A percentile compares a stretch with the other conserved stretches of the same genome.
Evolutionary conservation across 2,888 invertebrate genomes (phyloP).

Genomic region (Napeogenes inachia): DNA sequence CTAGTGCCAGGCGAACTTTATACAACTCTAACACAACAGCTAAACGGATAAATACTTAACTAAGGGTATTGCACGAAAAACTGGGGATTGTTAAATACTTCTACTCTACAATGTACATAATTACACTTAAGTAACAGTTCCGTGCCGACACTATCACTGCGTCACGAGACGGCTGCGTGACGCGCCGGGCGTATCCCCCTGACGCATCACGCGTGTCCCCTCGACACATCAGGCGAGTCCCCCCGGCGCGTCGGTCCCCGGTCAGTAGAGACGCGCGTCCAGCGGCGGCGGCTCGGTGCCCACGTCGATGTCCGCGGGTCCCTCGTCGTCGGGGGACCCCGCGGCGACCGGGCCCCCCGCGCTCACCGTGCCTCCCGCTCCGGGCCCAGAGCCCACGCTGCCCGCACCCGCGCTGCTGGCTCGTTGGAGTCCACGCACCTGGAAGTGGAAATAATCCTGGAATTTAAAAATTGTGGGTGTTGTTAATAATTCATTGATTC

Average conservation of each 20-base stretch:
- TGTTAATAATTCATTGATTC: neutral
- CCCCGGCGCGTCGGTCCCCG: conserved; percentile 15
- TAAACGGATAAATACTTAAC: conserved; percentile 75
- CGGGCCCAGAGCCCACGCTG: no score
- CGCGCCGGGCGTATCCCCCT: neutral
- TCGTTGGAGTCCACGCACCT: conserved; percentile 56
- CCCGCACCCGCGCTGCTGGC: conserved; percentile 38
- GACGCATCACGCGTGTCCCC: neutral
- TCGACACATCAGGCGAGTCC: conserved; percentile 7
- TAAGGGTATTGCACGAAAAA: conserved; percentile 74
- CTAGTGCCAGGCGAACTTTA: conserved; percentile 49
- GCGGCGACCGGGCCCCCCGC: no score
- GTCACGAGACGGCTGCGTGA: conserved; percentile 4
- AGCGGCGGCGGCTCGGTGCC: conserved; percentile 68
- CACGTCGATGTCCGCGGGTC: conserved; percentile 71
- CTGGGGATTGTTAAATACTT: conserved; percentile 50
- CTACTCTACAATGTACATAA: conserved; percentile 68
- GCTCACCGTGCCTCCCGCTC: conserved; percentile 12
- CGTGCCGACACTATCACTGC: conserved; percentile 5
- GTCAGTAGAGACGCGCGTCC: conserved; percentile 43
- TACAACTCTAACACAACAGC: conserved; percentile 63
- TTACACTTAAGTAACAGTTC: conserved; percentile 53
- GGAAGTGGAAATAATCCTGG: conserved; percentile 23
- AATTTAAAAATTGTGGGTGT: neutral
- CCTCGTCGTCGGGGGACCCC: conserved; percentile 54